Conservation (phyloP, 1,140 invertebrate genomes). For the Parapsyche elsis region DNA sequence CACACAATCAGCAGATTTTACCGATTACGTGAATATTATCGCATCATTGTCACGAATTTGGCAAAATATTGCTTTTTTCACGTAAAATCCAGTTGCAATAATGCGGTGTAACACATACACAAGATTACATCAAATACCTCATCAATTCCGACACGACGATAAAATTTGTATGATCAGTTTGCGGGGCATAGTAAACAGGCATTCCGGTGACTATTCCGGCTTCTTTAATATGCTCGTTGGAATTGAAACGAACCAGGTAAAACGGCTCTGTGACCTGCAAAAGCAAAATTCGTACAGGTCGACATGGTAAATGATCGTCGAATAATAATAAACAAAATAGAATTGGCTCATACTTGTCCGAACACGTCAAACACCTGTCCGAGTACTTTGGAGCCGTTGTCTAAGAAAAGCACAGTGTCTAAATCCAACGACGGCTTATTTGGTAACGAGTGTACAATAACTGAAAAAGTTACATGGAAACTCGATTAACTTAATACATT, state of each 20-base stretch:
- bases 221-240: slow-evolving; percentile 75
- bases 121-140: slow-evolving; percentile 67
- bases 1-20: no score
- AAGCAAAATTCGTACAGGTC: no score
- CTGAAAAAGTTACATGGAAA: slow-evolving; percentile 66
- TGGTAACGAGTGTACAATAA: slow-evolving; percentile 76
- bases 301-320: not conserved
- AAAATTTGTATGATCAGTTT: slow-evolving; percentile 77
- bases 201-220: slow-evolving; percentile 73
- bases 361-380: slow-evolving; percentile 92
- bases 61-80: no score
- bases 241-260: slow-evolving; percentile 88
- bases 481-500: not conserved
- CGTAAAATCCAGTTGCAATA: no score
- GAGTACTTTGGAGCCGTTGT: slow-evolving; percentile 76
- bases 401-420: slow-evolving; percentile 85
- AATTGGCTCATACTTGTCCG: slow-evolving; percentile 69
- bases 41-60: no score
- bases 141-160: slow-evolving; percentile 79
- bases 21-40: no score
- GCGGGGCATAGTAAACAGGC: slow-evolving; percentile 84
- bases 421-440: slow-evolving; percentile 82
- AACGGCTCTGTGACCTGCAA: slow-evolving; percentile 76
- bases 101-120: no score
- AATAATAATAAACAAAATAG: not conserved